Evolutionary conservation across 2,888 invertebrate species (phyloP).

Genomic region (Maniola hyperantus): DNA sequence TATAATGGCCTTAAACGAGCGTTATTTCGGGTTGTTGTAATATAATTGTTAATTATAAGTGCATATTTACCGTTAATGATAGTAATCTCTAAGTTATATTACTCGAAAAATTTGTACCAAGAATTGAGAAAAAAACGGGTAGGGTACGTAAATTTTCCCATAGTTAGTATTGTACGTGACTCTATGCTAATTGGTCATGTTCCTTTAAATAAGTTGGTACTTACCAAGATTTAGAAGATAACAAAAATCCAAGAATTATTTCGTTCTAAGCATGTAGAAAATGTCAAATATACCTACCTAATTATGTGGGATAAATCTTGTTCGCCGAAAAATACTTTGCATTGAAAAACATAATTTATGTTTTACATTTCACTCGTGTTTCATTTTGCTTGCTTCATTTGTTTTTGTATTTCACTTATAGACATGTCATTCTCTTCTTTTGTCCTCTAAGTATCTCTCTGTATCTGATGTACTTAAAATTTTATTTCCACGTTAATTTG

Average conservation of each 20-base stretch:
- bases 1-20: not conserved
- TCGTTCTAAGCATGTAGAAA: no score
- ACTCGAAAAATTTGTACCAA: constrained; percentile 1
- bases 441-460: no score
- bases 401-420: no score
- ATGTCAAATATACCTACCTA: no score
- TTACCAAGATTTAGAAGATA: not conserved
- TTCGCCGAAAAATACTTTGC: no score
- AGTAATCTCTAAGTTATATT: constrained; percentile 5
- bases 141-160: not conserved
- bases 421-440: no score
- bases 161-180: constrained; percentile 14
- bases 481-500: no score
- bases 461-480: no score
- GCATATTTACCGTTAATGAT: not conserved
- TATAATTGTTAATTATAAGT: not conserved
- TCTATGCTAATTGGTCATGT: not conserved
- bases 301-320: no score
- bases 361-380: no score
- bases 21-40: not conserved
- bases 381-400: no score
- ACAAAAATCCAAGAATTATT: not conserved
- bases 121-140: constrained; percentile 2
- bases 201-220: not conserved
- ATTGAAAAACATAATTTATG: no score